These are phyloP conservation scores for Hexactinellida sp. DNA, from an alignment of 37 sponge, comb jelly and placozoan species.

Conservation along the genomic window DNA sequence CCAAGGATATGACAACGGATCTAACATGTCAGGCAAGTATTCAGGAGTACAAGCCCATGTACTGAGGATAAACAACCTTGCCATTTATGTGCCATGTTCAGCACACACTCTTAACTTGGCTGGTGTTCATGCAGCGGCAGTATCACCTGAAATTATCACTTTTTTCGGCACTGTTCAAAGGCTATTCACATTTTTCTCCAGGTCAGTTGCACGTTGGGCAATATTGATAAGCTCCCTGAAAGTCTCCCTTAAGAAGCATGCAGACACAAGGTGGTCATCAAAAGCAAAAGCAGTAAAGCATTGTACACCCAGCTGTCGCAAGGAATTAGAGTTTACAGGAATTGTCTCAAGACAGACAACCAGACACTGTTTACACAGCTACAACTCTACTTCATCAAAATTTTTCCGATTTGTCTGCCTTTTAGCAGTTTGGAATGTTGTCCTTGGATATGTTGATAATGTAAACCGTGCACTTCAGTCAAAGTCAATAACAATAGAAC, in stretches of 20 bases:
- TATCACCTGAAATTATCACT: constrained; percentile 12
- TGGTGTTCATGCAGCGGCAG: constrained; percentile 5
- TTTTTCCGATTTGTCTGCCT: neutral
- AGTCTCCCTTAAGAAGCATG: neutral
- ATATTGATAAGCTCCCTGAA: neutral
- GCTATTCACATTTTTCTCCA: neutral
- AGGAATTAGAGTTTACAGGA: neutral
- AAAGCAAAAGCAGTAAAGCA: neutral
- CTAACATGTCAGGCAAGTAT: constrained; percentile 13
- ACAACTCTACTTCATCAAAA: neutral
- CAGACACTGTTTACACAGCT: neutral
- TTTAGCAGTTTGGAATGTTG: constrained; percentile 7
- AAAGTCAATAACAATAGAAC: constrained; percentile 1
- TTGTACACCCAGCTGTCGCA: neutral
- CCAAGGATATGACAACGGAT: constrained; percentile 13
- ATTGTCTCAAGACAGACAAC: constrained; percentile 12
- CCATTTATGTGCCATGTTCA: constrained; percentile 3
- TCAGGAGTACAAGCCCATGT: neutral
- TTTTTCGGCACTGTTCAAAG: neutral
- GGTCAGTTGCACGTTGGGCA: neutral
- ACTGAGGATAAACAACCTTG: neutral
- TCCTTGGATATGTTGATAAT: neutral
- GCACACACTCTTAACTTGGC: neutral
- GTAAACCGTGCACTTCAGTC: neutral
- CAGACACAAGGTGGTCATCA: constrained; percentile 16